Percentiles rank a stretch among this genome's conserved stretches.
These are phyloP conservation scores for Xenopus laevis DNA, from an alignment of 2,113 vertebrate genomes.

Conservation along the genomic window DNA sequence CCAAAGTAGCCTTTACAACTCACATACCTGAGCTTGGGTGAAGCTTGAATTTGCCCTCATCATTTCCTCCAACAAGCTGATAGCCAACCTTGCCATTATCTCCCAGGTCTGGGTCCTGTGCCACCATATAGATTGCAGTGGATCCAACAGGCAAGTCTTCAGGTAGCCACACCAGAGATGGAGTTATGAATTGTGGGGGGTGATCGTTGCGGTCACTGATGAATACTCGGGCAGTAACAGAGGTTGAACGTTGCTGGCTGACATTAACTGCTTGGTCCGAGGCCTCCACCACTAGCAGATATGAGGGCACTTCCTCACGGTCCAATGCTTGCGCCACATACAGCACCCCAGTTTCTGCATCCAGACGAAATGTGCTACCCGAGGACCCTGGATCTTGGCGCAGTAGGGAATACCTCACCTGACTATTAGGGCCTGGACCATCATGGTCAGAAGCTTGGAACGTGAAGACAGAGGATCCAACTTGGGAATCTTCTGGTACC, in stretches of 20 bases:
- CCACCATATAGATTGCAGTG: conserved; percentile 77
- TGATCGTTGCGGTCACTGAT: conserved; percentile 92
- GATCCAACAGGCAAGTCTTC: conserved; percentile 87
- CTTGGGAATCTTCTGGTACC: conserved; percentile 73
- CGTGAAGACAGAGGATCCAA: conserved; percentile 73
- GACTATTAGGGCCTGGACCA: conserved; percentile 86
- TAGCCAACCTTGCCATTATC: conserved; percentile 89
- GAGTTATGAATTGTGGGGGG: conserved; percentile 73
- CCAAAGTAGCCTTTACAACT: too few species aligned
- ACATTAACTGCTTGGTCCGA: conserved; percentile 74
- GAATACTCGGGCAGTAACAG: conserved; percentile 81
- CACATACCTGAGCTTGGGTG: conserved; percentile 81
- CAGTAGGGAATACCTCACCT: conserved; percentile 77
- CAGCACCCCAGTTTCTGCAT: conserved; percentile 74
- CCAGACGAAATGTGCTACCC: conserved; percentile 65
- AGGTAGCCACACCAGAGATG: conserved; percentile 69
- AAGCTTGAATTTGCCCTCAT: conserved; percentile 78
- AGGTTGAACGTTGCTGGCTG: conserved; percentile 71
- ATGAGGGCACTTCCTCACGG: conserved; percentile 73
- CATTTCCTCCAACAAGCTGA: conserved; percentile 72
- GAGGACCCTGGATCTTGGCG: conserved; percentile 77
- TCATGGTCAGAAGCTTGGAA: conserved; percentile 85
- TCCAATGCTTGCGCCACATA: conserved; percentile 72
- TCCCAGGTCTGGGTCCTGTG: conserved; percentile 81
- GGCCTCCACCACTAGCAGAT: conserved; percentile 84